These are phyloP conservation scores for Subacronicta megacephala DNA, from an alignment of 2,888 invertebrate genomes.

Conservation along the genomic window DNA sequence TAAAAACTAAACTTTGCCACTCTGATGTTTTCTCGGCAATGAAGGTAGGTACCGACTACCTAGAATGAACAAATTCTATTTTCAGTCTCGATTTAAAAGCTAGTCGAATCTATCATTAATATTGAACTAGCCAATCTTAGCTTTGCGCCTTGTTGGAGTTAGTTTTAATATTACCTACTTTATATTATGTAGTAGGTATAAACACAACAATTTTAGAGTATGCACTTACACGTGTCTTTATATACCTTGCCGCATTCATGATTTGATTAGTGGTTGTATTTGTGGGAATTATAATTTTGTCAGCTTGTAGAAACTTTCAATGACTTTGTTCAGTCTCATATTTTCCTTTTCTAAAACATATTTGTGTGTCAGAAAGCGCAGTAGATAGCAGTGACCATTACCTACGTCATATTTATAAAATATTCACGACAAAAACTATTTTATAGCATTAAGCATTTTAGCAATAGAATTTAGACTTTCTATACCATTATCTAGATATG, in stretches of 20 bases:
- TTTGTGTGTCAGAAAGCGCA: too few species aligned
- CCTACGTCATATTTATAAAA: too few species aligned
- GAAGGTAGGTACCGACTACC: constrained; percentile 8
- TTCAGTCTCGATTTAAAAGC: constrained; percentile 37
- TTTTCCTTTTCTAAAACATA: constrained; percentile 13
- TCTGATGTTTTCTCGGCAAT: constrained; percentile 28
- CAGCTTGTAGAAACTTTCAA: constrained; percentile 13
- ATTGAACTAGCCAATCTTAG: constrained; percentile 44
- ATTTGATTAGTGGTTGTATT: constrained; percentile 30
- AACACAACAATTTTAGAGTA: too few species aligned
- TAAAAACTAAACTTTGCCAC: constrained; percentile 42
- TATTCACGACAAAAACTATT: too few species aligned
- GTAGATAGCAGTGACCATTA: too few species aligned
- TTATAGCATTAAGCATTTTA: too few species aligned
- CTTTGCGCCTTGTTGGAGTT: constrained; percentile 15
- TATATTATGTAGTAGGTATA: constrained; percentile 13
- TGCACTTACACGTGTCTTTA: constrained; percentile 10
- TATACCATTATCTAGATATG: too few species aligned
- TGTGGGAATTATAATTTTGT: constrained; percentile 22
- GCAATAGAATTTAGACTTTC: too few species aligned
- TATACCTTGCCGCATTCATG: constrained; percentile 21
- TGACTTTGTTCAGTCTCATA: constrained; percentile 11
- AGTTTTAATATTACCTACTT: constrained; percentile 23
- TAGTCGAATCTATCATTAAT: constrained; percentile 40
- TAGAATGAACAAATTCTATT: constrained; percentile 28